A percentile compares a stretch with the other conserved stretches of the same genome.
These are phyloP conservation scores for Zonitis immaculata DNA, from an alignment of 2,888 invertebrate species.

Conservation along the genomic window DNA sequence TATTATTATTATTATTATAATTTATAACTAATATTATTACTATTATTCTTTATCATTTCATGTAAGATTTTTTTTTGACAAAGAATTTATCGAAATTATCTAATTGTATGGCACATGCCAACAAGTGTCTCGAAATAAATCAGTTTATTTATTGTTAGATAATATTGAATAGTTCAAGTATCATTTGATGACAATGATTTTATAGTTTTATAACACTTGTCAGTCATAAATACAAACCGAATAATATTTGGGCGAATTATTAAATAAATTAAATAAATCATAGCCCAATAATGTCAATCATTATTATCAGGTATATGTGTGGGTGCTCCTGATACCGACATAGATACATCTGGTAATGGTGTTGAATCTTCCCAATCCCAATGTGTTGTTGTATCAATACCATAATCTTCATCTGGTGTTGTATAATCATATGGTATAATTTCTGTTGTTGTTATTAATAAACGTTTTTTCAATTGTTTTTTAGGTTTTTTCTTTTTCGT, in stretches of 20 bases:
- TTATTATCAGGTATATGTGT: conserved; percentile 35
- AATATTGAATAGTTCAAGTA: too few relatives aligned
- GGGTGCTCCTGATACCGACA: conserved; percentile 26
- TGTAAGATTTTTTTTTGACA: not conserved
- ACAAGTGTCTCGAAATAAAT: not conserved
- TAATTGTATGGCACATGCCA: conserved; percentile 15
- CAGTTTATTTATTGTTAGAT: too few relatives aligned
- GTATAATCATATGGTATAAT: conserved; percentile 52
- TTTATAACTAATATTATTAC: not conserved
- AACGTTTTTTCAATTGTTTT: conserved; percentile 48
- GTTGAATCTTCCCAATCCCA: conserved; percentile 47
- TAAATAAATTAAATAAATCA: too few relatives aligned
- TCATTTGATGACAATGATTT: too few relatives aligned
- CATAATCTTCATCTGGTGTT: conserved; percentile 46
- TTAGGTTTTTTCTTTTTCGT: conserved; percentile 52
- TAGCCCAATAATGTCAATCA: conserved; percentile 40
- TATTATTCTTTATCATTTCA: not conserved
- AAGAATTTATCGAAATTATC: conserved; percentile 9
- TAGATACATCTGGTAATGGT: conserved; percentile 34
- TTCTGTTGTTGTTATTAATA: conserved; percentile 48
- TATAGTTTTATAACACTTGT: too few relatives aligned
- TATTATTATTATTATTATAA: not conserved
- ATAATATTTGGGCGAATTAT: too few relatives aligned
- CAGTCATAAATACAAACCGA: too few relatives aligned
- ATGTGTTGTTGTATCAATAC: conserved; percentile 45